Conservation (phyloP, 2,888 invertebrate species). For the Parapristionchus giblindavisi region DNA sequence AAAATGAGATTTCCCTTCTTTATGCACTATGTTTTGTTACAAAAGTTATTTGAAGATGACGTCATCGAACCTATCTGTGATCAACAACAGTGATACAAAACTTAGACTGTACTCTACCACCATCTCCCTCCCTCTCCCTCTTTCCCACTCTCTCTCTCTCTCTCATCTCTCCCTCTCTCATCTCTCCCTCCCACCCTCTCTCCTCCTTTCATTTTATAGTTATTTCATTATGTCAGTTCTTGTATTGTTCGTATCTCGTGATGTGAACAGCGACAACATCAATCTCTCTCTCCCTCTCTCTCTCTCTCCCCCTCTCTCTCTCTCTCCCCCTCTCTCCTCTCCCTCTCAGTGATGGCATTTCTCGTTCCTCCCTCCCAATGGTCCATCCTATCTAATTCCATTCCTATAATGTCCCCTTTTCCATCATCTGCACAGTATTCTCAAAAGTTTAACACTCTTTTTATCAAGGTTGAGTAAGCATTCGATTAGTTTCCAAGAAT, state of each 20-base stretch:
- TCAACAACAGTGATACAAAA: too few species aligned
- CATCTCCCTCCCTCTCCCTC: not conserved
- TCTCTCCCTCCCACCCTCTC: conserved; percentile 1
- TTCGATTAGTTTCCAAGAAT: too few species aligned
- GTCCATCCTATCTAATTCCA: conserved; percentile 7
- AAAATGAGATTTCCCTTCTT: too few species aligned
- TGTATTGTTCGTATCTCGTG: too few species aligned
- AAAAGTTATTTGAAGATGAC: too few species aligned
- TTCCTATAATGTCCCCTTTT: not conserved
- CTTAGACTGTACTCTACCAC: not conserved
- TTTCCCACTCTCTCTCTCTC: not conserved
- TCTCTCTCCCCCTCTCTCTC: not conserved
- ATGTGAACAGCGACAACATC: too few species aligned
- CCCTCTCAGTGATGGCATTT: too few species aligned
- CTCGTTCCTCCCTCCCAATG: too few species aligned
- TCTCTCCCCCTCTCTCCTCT: not conserved
- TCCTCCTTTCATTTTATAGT: not conserved
- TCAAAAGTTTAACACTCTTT: too few species aligned
- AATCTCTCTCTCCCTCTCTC: conserved; percentile 10
- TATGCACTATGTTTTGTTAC: too few species aligned
- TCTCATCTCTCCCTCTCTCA: not conserved
- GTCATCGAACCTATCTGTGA: too few species aligned
- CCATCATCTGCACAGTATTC: not conserved
- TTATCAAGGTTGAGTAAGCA: too few species aligned
- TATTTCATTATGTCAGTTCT: conserved; percentile 15